Percentiles rank a stretch among this genome's conserved stretches.
phyloP scores from a whole-genome alignment of 2,888 invertebrate genomes.

The Polydrusus pterygomalis region DNA sequence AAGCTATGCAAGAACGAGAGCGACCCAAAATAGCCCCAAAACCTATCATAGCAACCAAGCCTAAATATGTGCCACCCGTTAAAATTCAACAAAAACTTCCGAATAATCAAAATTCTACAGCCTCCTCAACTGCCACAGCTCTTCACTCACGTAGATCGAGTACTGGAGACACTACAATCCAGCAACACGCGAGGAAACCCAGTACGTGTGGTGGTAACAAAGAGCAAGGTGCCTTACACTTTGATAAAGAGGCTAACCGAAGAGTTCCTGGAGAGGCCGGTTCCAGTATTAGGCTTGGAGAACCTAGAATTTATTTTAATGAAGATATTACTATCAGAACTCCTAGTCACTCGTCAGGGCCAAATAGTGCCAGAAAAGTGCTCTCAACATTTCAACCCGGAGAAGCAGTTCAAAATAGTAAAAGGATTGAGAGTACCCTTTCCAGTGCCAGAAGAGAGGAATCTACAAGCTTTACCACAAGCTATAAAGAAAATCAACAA shows the following conservation, averaged over 20 bases:
- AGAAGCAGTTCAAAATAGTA: constrained; percentile 8
- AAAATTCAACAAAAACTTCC: constrained; percentile 61
- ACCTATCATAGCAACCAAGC: constrained; percentile 68
- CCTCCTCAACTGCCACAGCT: constrained; percentile 3
- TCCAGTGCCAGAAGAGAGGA: constrained; percentile 6
- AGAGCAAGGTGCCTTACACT: background rate
- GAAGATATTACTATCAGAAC: constrained; percentile 25
- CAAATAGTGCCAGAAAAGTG: constrained; percentile 5
- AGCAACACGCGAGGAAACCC: constrained; percentile 24
- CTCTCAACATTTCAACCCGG: constrained; percentile 9
- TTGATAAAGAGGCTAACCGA: constrained; percentile 3
- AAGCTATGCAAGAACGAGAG: constrained; percentile 67
- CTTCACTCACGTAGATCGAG: constrained; percentile 22
- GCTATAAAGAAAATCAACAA: constrained; percentile 17
- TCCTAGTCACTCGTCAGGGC: background rate
- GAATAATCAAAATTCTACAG: constrained; percentile 13
- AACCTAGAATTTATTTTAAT: constrained; percentile 4
- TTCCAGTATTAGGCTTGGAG: background rate
- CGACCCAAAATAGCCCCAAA: constrained; percentile 70
- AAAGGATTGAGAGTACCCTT: background rate
- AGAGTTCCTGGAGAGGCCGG: background rate
- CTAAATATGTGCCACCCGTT: constrained; percentile 71
- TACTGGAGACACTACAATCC: constrained; percentile 14
- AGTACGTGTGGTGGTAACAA: constrained; percentile 4
- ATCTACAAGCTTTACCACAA: constrained; percentile 12